Base-by-base conservation (phyloP, 1,140 invertebrate genomes). In the Pachyrhynchus sulphureomaculatus region DNA sequence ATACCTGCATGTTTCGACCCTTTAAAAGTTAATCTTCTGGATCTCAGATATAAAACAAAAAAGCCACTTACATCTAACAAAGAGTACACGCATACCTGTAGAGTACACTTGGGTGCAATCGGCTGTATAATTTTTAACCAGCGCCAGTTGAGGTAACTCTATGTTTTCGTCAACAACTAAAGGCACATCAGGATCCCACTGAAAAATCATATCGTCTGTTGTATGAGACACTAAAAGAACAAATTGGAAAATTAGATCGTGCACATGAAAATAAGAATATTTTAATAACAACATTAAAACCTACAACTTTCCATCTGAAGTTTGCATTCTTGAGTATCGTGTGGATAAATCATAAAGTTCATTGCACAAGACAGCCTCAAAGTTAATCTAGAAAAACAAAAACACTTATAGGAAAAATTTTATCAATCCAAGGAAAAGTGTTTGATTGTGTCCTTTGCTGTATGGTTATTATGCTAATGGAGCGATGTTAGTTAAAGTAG, bases 331-430 rank as follows among this genome's bases (percentile, higher is more conserved):
- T 95, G 92, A 0, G 91, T 93, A 71, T 94, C 92, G 69, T 95
- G 92, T 0, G 91, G 92, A 74, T 95, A 95, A 53, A 93, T 91
- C 69, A 91, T 85, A 77, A 93, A 95, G 75, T 93, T 93, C 91
- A 95, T 95, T 4, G 90, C 90, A 70, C 92, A 95, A 3, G 91
- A 93, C 9, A 95, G 75, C 65, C 85, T 88, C 21, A 94, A 72
- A 0, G 91, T 94, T 55, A 94, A 77, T 67, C 86, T 88, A 66
- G 52, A 82, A 64, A 23, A n/a, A 52, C 13, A 21, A 12, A 17
- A 12, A 33, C 18, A n/a, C 4, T 18, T 18, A 8, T 20, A 23
- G 5, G 6, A 18, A 8, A 20, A 9, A 23, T 4, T 9, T 45
- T 23, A 9, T 45, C 6, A 45, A 51, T 13, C 23, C 20, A 37